A percentile compares a stretch with the other conserved stretches of the same genome.
Evolutionary conservation across 2,797 vertebrate species (phyloP).

Genomic region (Acipenser oxyrinchus): DNA sequence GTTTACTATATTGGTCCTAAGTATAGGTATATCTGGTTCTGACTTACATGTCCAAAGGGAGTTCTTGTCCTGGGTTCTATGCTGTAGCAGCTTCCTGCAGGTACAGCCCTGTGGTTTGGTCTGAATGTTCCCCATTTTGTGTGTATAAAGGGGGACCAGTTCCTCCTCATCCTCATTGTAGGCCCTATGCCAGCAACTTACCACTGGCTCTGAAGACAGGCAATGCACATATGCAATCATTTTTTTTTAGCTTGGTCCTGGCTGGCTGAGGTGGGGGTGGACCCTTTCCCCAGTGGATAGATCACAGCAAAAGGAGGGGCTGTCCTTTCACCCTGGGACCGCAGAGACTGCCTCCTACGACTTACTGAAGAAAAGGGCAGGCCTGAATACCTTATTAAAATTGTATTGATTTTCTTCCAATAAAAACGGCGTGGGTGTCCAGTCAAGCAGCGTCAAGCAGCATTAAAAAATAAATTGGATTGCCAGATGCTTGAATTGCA

Average conservation of each 20-base stretch:
- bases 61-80: slow-evolving; percentile 61
- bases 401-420: neutral
- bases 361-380: neutral
- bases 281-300: slow-evolving; percentile 34
- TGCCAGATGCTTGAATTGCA: too few relatives aligned
- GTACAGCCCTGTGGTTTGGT: slow-evolving; percentile 49
- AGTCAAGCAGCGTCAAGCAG: slow-evolving; percentile 2
- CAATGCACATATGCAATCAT: slow-evolving; percentile 75
- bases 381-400: neutral
- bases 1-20: too few relatives aligned
- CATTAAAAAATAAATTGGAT: too few relatives aligned
- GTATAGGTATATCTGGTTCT: slow-evolving; percentile 36
- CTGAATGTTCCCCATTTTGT: slow-evolving; percentile 69
- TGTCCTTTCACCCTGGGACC: slow-evolving; percentile 32
- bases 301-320: slow-evolving; percentile 35
- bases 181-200: slow-evolving; percentile 63
- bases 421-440: neutral
- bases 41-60: slow-evolving; percentile 77
- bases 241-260: slow-evolving; percentile 26
- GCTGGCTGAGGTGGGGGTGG: neutral
- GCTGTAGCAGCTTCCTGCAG: slow-evolving; percentile 61
- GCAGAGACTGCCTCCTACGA: neutral
- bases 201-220: slow-evolving; percentile 60
- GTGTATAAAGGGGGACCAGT: slow-evolving; percentile 50
- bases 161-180: slow-evolving; percentile 64